Base-by-base conservation (phyloP, 2,797 vertebrate genomes). In the Pseudocheirus occidentalis region DNA sequence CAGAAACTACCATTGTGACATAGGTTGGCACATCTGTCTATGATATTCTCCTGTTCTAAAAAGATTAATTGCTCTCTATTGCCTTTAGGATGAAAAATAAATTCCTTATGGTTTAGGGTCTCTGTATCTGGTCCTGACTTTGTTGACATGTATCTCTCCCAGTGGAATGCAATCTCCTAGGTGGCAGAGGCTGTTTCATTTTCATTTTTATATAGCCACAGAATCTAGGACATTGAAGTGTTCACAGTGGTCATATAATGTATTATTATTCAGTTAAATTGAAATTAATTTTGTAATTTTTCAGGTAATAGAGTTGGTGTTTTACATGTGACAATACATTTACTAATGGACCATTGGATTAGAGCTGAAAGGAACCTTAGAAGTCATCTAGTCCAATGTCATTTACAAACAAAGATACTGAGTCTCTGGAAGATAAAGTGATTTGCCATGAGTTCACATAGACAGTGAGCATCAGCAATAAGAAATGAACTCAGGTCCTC, bases 401-500 rank as follows among this genome's bases (percentile, higher is more conserved):
- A 46, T 50, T 87, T 50, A 87, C 12, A 50, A 27, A 81, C 1
- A 27, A 87, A 50, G 12, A 4, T 54, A 54, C 31, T 52, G n/a
- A 94, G 53, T 91, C 24, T 90, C 81, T 54, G 27, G 29, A 18
- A 92, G 34, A 94, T 94, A 92, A 21, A n/a, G 59, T 62, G 28
- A 90, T 40, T 40, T 91, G 93, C 46, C 27, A 92, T 24, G 95
- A 28, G 34, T 90, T 31, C 46, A 89, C 55, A 94, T 93, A 93
- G 57, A n/a, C 91, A 81, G 54, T 50, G 94, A 95, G 53, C 91
- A 91, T 87, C 34, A 96, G 21, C 89, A 6, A 55, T 73, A 52
- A 27, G 34, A 13, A n/a, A 21, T n/a, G 62, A 73, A n/a, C 34
- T 40, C 34, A 40, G 62, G 16, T 50, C 21, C 73, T 87, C 24